phyloP scores from a whole-genome alignment of 2,888 invertebrate species.

The Cosmia pyralina region DNA sequence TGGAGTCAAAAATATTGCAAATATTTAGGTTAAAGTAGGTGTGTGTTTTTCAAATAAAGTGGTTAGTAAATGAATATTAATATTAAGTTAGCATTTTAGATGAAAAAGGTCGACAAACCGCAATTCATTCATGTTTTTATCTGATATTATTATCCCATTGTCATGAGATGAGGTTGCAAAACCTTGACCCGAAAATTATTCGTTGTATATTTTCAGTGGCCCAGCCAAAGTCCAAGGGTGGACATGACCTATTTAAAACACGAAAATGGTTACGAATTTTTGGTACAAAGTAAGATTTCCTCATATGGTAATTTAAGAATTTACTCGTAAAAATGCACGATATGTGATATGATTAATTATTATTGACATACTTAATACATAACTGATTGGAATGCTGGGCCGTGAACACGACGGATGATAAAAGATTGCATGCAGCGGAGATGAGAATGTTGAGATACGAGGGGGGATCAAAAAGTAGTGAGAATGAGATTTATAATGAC shows the following conservation, averaged over 20 bases:
- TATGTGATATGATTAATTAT: neutral
- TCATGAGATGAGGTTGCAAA: slow-evolving; percentile 26
- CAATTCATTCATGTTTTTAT: neutral
- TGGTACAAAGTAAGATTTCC: neutral
- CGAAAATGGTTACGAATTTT: neutral
- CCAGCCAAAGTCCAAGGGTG: slow-evolving; percentile 13
- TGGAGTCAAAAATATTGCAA: neutral
- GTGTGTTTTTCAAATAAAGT: neutral
- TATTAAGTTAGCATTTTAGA: neutral
- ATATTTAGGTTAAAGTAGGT: no score
- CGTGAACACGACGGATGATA: no score
- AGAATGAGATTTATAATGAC: no score
- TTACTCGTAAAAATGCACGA: neutral
- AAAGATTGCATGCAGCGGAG: no score
- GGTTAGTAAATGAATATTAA: neutral
- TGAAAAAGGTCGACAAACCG: neutral
- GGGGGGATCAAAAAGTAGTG: no score
- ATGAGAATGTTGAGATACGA: no score
- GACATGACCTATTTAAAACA: slow-evolving; percentile 23
- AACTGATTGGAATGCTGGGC: no score
- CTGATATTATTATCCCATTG: slow-evolving; percentile 5
- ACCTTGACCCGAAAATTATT: slow-evolving; percentile 33
- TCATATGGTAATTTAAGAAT: neutral
- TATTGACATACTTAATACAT: neutral
- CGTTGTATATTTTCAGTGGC: slow-evolving; percentile 27